A percentile compares a stretch with the other conserved stretches of the same genome.
Conservation (phyloP, 2,888 invertebrate genomes). For the Drosophila algonquin region DNA sequence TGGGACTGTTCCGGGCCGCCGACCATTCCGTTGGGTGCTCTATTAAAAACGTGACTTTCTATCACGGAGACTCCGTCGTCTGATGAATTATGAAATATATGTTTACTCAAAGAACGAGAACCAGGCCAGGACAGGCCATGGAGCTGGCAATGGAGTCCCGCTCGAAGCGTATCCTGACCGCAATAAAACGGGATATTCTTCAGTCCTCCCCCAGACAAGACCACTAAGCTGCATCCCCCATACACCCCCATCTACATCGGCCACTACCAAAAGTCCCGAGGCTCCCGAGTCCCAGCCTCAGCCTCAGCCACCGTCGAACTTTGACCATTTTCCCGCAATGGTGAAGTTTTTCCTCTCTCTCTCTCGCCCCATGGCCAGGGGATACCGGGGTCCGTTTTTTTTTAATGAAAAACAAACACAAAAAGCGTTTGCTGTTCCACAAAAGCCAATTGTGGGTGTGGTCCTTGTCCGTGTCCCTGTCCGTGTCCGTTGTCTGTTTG, state of each 20-base stretch:
- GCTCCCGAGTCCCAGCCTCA: not conserved
- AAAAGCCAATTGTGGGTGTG: slow-evolving; percentile 74
- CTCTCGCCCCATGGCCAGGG: not conserved
- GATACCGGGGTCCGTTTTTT: slow-evolving; percentile 55
- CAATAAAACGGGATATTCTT: slow-evolving; percentile 71
- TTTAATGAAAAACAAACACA: slow-evolving; percentile 82
- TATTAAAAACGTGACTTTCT: slow-evolving; percentile 72
- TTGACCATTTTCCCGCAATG: slow-evolving; percentile 60
- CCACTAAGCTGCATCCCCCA: not conserved
- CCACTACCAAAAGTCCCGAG: not conserved
- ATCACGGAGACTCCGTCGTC: slow-evolving; percentile 37
- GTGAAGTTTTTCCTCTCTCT: not conserved
- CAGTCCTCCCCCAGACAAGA: not conserved
- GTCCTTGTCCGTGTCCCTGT: slow-evolving; percentile 23
- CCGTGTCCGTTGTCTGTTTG: slow-evolving; percentile 55
- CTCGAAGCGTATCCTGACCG: slow-evolving; percentile 69
- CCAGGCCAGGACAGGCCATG: slow-evolving; percentile 1
- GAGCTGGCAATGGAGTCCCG: slow-evolving; percentile 13
- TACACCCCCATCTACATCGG: not conserved
- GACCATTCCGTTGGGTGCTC: slow-evolving; percentile 37
- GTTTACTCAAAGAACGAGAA: slow-evolving; percentile 61
- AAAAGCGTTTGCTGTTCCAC: slow-evolving; percentile 49
- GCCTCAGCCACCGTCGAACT: slow-evolving; percentile 57
- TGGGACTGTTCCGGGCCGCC: not conserved
- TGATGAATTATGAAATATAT: slow-evolving; percentile 76